Conservation (phyloP, 2,888 invertebrate genomes). For the Lepidocyrtinus sp. region DNA sequence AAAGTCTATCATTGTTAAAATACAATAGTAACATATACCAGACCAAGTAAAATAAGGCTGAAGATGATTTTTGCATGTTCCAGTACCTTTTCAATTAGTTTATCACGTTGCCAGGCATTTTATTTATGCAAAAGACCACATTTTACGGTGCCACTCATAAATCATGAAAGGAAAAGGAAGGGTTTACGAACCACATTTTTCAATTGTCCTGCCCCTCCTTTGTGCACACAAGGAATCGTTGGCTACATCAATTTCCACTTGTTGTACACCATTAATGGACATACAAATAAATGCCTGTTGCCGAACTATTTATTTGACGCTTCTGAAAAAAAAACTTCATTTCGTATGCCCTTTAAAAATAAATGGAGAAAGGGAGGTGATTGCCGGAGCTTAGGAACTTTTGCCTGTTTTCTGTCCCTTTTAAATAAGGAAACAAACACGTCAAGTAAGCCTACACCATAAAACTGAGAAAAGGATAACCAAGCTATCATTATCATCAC, state of each 20-base stretch:
- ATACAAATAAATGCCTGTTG: constrained; percentile 46
- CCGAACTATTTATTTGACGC: constrained; percentile 56
- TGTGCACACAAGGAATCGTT: constrained; percentile 1
- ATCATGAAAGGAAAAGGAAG: background rate
- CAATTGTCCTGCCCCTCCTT: constrained; percentile 48
- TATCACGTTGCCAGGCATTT: background rate
- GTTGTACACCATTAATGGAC: constrained; percentile 51
- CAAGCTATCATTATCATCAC: background rate
- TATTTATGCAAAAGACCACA: background rate
- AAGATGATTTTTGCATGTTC: background rate
- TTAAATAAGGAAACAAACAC: constrained; percentile 2
- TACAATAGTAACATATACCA: too few species aligned
- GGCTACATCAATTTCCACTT: constrained; percentile 54
- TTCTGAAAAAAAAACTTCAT: constrained; percentile 45
- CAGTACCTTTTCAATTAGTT: constrained; percentile 1
- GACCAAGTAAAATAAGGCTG: too few species aligned
- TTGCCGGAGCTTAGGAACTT: background rate
- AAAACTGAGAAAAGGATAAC: constrained; percentile 4
- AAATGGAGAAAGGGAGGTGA: constrained; percentile 18
- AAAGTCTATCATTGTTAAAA: too few species aligned
- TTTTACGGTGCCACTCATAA: background rate
- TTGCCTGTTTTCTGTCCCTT: background rate
- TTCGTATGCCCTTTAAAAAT: background rate
- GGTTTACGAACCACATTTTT: constrained; percentile 29
- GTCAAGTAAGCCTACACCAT: background rate